Percentiles rank a stretch among this genome's conserved stretches.
These are phyloP conservation scores for Mystacornis crossleyi DNA, from an alignment of 2,113 vertebrate genomes.

Conservation along the genomic window DNA sequence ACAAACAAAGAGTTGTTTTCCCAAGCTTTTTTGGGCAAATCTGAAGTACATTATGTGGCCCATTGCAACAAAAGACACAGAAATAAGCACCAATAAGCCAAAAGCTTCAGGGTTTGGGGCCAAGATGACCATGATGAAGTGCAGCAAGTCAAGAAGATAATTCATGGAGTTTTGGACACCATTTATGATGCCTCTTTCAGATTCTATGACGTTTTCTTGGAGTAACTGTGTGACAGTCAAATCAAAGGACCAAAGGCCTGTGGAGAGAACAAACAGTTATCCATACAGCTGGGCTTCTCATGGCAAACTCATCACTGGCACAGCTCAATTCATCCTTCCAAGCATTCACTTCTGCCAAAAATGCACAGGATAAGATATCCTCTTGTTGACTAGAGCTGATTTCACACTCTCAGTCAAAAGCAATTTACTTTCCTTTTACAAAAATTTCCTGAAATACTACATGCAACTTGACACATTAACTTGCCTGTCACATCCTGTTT, in stretches of 20 bases:
- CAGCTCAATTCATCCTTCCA: not conserved
- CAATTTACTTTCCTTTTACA: not conserved
- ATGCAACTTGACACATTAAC: not conserved
- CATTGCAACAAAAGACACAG: conserved; percentile 95
- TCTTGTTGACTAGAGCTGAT: not conserved
- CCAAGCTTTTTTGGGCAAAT: conserved; percentile 89
- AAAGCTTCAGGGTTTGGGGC: conserved; percentile 96
- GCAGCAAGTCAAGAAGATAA: conserved; percentile 96
- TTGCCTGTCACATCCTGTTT: not conserved
- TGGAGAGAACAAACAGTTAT: not conserved
- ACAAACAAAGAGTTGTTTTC: conserved; percentile 86
- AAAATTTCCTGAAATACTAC: not conserved
- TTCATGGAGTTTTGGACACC: conserved; percentile 99
- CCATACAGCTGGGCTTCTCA: not conserved
- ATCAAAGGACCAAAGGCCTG: conserved; percentile 98
- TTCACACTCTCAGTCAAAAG: not conserved
- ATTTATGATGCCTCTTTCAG: conserved; percentile 95
- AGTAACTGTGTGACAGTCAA: conserved; percentile 97
- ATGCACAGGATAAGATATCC: fast-evolving
- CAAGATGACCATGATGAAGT: conserved; percentile 99
- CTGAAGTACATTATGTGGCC: conserved; percentile 96
- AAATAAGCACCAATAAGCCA: conserved; percentile 94
- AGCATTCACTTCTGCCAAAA: not conserved
- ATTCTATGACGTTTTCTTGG: conserved; percentile 96
- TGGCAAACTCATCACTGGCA: not conserved